A percentile compares a stretch with the other conserved stretches of the same genome.
Evolutionary conservation across 2,113 vertebrate genomes (phyloP).

Genomic region (Serilophus lunatus): DNA sequence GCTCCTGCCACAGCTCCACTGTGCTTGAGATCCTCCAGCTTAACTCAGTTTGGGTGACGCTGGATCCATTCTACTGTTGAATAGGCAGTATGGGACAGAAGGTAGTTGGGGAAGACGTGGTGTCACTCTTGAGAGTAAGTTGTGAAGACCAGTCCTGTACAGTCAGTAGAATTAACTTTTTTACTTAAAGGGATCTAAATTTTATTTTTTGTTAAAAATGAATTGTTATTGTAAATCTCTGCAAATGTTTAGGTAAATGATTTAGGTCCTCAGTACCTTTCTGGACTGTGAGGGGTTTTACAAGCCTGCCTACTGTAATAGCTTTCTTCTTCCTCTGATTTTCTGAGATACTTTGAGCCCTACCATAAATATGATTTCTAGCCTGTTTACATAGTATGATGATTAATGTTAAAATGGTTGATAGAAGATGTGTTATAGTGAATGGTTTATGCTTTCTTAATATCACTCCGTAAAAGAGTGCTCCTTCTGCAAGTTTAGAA

Average conservation of each 20-base stretch:
- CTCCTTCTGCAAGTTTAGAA: background rate
- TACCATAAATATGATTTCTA: background rate
- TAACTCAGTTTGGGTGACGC: rapidly evolving
- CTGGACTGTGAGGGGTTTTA: background rate
- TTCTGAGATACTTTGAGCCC: background rate
- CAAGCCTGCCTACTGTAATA: background rate
- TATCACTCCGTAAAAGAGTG: background rate
- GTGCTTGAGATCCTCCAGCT: background rate
- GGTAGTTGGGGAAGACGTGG: background rate
- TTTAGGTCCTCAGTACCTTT: background rate
- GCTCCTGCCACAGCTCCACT: rapidly evolving
- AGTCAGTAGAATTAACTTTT: background rate
- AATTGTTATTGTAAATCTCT: background rate
- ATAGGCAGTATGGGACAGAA: background rate
- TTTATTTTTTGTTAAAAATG: background rate
- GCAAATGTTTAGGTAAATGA: background rate
- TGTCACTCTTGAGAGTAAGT: background rate
- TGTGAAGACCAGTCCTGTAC: rapidly evolving
- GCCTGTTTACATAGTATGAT: background rate
- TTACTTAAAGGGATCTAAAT: background rate
- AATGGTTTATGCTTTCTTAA: slow-evolving; percentile 5
- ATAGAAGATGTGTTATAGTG: background rate
- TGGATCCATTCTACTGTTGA: background rate
- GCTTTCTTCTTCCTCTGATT: background rate
- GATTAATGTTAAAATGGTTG: background rate